These are phyloP conservation scores for Pontoporia blainvillei DNA, from an alignment of 2,113 vertebrate genomes.

Conservation along the genomic window DNA sequence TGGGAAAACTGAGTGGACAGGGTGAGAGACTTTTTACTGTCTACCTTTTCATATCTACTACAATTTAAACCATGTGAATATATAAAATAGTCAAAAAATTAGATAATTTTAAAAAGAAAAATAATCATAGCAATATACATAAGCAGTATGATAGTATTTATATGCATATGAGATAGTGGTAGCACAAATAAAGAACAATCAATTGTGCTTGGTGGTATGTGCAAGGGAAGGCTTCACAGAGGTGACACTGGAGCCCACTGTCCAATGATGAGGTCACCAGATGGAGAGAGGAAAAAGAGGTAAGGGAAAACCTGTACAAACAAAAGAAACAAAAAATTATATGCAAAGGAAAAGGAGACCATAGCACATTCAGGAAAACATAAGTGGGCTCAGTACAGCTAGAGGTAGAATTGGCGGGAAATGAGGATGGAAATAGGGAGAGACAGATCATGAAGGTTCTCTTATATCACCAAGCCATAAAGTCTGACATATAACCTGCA, in stretches of 20 bases:
- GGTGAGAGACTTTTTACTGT: neutral
- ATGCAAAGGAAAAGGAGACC: neutral
- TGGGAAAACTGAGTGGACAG: neutral
- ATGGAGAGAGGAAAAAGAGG: neutral
- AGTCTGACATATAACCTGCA: neutral
- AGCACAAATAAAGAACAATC: neutral
- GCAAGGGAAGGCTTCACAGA: neutral
- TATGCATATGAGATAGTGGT: neutral
- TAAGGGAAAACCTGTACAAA: constrained; percentile 1
- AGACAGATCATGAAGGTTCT: neutral
- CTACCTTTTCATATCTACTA: neutral
- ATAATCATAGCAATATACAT: neutral
- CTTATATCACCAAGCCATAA: constrained; percentile 18
- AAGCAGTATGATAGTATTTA: neutral
- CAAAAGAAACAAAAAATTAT: constrained; percentile 26
- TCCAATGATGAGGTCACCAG: neutral
- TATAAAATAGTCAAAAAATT: neutral
- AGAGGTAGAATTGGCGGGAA: neutral
- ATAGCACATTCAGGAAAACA: neutral
- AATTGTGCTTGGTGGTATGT: neutral
- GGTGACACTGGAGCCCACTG: neutral
- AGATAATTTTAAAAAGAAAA: constrained; percentile 25
- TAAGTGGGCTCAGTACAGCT: neutral
- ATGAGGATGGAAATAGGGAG: neutral
- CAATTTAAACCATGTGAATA: neutral